Evolutionary conservation across 2,797 vertebrate species (phyloP), one percentile per base, ranked within the genome.

Genomic region (Peromyscus melanophrys): DNA sequence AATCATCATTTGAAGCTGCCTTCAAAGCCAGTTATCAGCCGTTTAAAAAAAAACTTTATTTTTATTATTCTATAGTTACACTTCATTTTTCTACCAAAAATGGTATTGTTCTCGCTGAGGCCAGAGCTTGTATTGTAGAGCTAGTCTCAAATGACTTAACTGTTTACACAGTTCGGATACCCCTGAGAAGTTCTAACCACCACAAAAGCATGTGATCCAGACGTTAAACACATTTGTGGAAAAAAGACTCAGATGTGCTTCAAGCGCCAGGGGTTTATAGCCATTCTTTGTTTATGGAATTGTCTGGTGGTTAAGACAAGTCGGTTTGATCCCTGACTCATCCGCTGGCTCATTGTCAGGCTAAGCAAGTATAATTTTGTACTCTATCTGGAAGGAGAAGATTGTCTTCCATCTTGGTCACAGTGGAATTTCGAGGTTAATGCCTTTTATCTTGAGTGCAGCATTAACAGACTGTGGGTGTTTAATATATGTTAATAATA

Each of bases 401-500:
- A 96, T 96, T 97, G 92, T 96, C 93, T 97, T 96, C 90, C 95
- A 1, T 95, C 80, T 82, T 97, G 83, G 83, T 93, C 96, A 94
- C 96, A 94, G 91, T 96, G 96, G 96, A 97, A 96, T 95, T 92
- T 49, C 25, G 87, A 97, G 95, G 96, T 97, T 97, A 97, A 96
- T 97, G 87, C 89, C 92, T 97, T 97, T 97, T 95, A 96, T 97
- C 96, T 96, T 96, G 67, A 97, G 61, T 97, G 93, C 55, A 96
- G 67, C 92, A 90, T 94, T 97, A 96, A 94, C 81, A 96, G 86
- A 95, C 57, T 94, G 90, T 96, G 93, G 88, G 88, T 96, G 94
- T 81, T 98, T 98, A 97, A 95, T 96, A 93, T 94, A 97, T 97
- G 96, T 96, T 97, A 97, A 97, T 97, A 98, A 96, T 96, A 97